Base-by-base conservation (phyloP, 2,113 vertebrate genomes). In the Petroica traversi region DNA sequence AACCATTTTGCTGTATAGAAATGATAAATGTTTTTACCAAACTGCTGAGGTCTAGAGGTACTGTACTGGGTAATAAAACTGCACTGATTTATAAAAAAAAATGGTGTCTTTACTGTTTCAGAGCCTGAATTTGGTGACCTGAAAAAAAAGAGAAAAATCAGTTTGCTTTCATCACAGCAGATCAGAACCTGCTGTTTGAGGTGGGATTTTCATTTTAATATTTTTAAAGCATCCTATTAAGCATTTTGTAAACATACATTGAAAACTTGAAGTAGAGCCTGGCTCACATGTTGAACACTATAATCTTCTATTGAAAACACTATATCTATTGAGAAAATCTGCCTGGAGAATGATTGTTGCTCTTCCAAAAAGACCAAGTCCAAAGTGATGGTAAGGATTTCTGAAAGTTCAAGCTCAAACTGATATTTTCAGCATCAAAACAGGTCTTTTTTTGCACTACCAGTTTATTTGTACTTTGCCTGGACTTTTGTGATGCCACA, bases 281-380 rank as follows among this genome's bases (percentile, higher is more conserved):
- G 34, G 26, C 4, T 82, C 14, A 52, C 9, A 6, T 54, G 17
- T 72, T 85, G 19, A 68, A 31, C 22, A 79, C 3, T 19, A 8
- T 31, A 72, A 5, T 26, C 19, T 62, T 91, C 49, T 54, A n/a
- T n/a, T n/a, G n/a, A n/a, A n/a, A n/a, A n/a, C n/a, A n/a, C n/a
- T n/a, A 41, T 59, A 76, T 36, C n/a, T 46, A 9, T 11, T 43
- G 40, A 76, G 17, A 81, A 11, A 75, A 72, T 57, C 33, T 68
- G 18, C 5, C 25, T 88, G 36, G n/a, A 52, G 38, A 88, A 85
- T 16, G 7, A 34, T 34, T 2, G 2, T 14, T 0, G 0, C 3
- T 69, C 19, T 36, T 82, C 14, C 36, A 34, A 57, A 71, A 76
- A 64, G 18, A 67, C 45, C 26, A 64, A 36, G 6, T 5, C 20